Conservation (phyloP, 1,140 invertebrate species). For the Drosophila bocqueti region DNA sequence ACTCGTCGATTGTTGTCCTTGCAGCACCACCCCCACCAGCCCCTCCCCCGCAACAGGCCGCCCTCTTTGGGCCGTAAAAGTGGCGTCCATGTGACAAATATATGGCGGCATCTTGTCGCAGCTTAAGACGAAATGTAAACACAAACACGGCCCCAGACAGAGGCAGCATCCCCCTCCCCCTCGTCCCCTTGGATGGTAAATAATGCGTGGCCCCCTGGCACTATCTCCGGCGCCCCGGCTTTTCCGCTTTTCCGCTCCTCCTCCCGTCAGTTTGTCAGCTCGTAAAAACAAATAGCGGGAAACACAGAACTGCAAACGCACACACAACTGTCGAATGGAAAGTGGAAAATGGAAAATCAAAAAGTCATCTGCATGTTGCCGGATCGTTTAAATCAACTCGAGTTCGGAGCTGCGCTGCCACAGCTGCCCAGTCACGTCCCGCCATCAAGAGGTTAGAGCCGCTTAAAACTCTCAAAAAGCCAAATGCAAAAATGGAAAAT, state of each 20-base stretch:
- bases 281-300: constrained; percentile 58
- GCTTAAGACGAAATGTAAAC: constrained; percentile 80
- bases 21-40: constrained; percentile 2
- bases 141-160: constrained; percentile 54
- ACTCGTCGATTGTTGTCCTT: constrained; percentile 73
- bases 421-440: constrained; percentile 46
- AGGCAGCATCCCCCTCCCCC: neutral
- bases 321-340: neutral
- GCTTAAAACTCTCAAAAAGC: constrained; percentile 16
- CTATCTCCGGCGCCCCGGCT: constrained; percentile 20
- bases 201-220: constrained; percentile 62
- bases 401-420: neutral
- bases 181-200: constrained; percentile 52
- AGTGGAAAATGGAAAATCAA: constrained; percentile 54
- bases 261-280: constrained; percentile 63
- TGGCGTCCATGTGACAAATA: constrained; percentile 79
- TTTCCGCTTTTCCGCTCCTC: constrained; percentile 11
- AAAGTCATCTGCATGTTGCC: constrained; percentile 56
- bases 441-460: constrained; percentile 44
- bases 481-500: constrained; percentile 3
- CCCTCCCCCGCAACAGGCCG: neutral
- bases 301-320: constrained; percentile 25
- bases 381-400: constrained; percentile 62
- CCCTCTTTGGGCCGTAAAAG: constrained; percentile 47
- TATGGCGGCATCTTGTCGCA: constrained; percentile 67